These are phyloP conservation scores for Hyperopisus bebe DNA, from an alignment of 2,113 vertebrate species.

Conservation along the genomic window DNA sequence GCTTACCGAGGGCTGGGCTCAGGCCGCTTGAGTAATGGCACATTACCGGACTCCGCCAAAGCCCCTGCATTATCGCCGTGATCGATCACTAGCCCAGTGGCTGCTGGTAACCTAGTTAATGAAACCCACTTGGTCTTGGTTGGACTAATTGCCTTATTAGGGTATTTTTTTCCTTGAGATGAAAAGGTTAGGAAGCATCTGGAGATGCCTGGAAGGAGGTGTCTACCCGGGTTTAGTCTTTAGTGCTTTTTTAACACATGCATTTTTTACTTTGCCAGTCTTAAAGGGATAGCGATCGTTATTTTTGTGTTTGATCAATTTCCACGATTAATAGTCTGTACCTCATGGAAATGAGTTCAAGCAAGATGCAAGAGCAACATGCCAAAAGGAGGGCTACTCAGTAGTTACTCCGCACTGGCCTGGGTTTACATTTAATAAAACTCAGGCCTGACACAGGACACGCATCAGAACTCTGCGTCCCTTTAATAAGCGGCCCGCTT, in stretches of 20 bases:
- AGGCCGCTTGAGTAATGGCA: not conserved
- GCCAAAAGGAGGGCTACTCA: not conserved
- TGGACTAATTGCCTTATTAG: constrained; percentile 5
- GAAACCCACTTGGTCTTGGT: not conserved
- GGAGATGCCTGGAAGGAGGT: not conserved
- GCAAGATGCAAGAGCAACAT: not conserved
- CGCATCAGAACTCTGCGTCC: not conserved
- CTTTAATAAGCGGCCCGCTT: not conserved
- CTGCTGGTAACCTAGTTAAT: constrained; percentile 2
- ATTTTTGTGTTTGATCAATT: not conserved
- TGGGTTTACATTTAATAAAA: constrained; percentile 10
- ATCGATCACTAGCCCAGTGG: not conserved
- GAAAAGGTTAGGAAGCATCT: not conserved
- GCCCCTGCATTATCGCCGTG: not conserved
- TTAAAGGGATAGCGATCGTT: not conserved
- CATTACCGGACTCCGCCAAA: not conserved
- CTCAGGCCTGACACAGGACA: not conserved
- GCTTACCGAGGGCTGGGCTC: not conserved
- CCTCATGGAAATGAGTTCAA: not conserved
- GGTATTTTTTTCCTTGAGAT: not conserved
- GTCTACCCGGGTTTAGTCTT: not conserved
- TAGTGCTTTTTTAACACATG: not conserved
- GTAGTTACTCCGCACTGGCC: not conserved
- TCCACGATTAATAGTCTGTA: not conserved
- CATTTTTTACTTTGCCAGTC: not conserved